Evolutionary conservation across 2,888 invertebrate genomes (phyloP).

Genomic region (Netelia inedita): DNA sequence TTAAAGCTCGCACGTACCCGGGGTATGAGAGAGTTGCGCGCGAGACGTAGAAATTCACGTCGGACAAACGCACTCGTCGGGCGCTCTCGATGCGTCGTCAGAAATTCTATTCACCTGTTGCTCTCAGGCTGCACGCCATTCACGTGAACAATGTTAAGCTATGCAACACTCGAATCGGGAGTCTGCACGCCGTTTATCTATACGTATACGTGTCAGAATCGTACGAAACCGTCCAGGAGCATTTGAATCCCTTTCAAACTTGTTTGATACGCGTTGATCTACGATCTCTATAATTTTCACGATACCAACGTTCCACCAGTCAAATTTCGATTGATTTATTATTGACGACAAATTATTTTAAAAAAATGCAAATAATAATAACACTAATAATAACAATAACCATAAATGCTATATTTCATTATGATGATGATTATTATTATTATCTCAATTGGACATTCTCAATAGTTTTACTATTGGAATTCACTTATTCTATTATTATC

Average conservation of each 20-base stretch:
- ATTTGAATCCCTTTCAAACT: slow-evolving; percentile 37
- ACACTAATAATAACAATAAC: background rate
- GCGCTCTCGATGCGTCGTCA: slow-evolving; percentile 48
- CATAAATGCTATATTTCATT: too few relatives aligned
- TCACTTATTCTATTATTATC: background rate
- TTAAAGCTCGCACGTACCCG: slow-evolving; percentile 45
- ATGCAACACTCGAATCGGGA: slow-evolving; percentile 46
- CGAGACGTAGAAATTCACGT: slow-evolving; percentile 21
- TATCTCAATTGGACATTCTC: background rate
- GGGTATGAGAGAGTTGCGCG: background rate
- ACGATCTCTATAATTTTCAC: background rate
- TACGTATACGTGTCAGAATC: background rate
- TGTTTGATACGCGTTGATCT: slow-evolving; percentile 5
- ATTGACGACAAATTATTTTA: too few relatives aligned
- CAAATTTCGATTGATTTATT: background rate
- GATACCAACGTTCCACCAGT: background rate
- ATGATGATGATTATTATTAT: background rate
- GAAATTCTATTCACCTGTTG: slow-evolving; percentile 74
- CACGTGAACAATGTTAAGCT: slow-evolving; percentile 68
- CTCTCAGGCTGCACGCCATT: slow-evolving; percentile 53
- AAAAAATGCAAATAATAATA: background rate
- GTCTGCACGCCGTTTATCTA: slow-evolving; percentile 7
- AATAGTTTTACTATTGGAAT: background rate
- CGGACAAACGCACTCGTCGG: slow-evolving; percentile 48
- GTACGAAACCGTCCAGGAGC: slow-evolving; percentile 9